Percentiles rank a stretch among this genome's conserved stretches.
Conservation (phyloP, 2,888 invertebrate genomes). For the Caradrina kadenii region DNA sequence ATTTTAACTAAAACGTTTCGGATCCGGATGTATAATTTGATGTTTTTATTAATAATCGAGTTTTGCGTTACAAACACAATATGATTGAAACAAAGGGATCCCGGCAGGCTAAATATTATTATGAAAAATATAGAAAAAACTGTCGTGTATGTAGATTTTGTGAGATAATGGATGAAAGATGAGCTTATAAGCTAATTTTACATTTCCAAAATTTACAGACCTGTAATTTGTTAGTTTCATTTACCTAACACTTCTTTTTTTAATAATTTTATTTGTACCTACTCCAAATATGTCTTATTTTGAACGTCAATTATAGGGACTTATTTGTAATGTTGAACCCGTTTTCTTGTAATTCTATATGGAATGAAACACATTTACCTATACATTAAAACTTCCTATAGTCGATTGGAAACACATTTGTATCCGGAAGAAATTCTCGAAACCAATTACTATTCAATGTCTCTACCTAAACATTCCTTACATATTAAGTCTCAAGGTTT, state of each 20-base stretch:
- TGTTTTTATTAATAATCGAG: background rate
- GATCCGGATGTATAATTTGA: background rate
- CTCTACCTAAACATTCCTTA: conserved; percentile 18
- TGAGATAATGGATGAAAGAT: too few relatives aligned
- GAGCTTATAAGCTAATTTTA: too few relatives aligned
- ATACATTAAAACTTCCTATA: background rate
- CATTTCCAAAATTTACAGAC: too few relatives aligned
- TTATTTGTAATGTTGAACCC: too few relatives aligned
- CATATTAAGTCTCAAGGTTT: conserved; percentile 30
- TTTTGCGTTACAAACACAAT: background rate
- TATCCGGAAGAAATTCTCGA: conserved; percentile 38
- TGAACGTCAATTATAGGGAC: too few relatives aligned
- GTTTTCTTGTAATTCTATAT: background rate
- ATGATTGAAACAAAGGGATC: background rate
- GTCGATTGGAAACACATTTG: conserved; percentile 8
- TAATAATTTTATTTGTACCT: too few relatives aligned
- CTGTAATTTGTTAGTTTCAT: too few relatives aligned
- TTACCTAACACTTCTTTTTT: too few relatives aligned
- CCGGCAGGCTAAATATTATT: background rate
- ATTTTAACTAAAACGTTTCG: conserved; percentile 4
- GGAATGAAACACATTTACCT: background rate
- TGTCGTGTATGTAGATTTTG: too few relatives aligned
- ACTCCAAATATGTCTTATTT: too few relatives aligned
- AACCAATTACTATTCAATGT: conserved; percentile 32
- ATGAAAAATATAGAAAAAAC: background rate